Conservation (phyloP, 2,113 vertebrate species). For the Arothron firmamentum region DNA sequence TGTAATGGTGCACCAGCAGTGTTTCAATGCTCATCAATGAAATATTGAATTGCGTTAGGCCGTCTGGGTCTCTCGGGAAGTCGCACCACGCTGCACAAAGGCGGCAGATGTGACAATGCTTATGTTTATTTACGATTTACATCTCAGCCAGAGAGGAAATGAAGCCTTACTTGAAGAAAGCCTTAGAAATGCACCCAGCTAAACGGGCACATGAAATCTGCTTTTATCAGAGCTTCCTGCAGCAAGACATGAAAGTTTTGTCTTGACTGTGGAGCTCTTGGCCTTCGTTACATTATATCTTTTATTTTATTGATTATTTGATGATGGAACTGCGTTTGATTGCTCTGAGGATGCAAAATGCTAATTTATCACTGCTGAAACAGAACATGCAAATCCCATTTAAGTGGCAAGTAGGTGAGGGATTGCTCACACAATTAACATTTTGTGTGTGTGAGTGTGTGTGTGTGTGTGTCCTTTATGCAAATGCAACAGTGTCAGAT, state of each 20-base stretch:
- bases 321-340: background rate
- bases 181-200: background rate
- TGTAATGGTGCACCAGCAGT: background rate
- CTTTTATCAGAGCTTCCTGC: background rate
- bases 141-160: no score
- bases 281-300: background rate
- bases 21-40: constrained; percentile 4
- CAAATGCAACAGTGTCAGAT: constrained; percentile 19
- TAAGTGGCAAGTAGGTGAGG: constrained; percentile 9
- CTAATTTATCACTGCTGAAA: constrained; percentile 1
- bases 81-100: constrained; percentile 1
- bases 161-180: constrained; percentile 10
- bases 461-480: constrained; percentile 22
- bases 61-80: constrained; percentile 25
- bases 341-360: background rate
- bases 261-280: no score
- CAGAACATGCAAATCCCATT: constrained; percentile 17
- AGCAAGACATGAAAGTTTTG: background rate
- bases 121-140: constrained; percentile 28
- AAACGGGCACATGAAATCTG: background rate
- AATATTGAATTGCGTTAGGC: constrained; percentile 14
- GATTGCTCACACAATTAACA: background rate
- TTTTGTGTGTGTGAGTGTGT: constrained; percentile 6
- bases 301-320: background rate
- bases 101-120: constrained; percentile 5